Conservation (phyloP, 1,140 invertebrate genomes). For the Tetramorium simillimum region DNA sequence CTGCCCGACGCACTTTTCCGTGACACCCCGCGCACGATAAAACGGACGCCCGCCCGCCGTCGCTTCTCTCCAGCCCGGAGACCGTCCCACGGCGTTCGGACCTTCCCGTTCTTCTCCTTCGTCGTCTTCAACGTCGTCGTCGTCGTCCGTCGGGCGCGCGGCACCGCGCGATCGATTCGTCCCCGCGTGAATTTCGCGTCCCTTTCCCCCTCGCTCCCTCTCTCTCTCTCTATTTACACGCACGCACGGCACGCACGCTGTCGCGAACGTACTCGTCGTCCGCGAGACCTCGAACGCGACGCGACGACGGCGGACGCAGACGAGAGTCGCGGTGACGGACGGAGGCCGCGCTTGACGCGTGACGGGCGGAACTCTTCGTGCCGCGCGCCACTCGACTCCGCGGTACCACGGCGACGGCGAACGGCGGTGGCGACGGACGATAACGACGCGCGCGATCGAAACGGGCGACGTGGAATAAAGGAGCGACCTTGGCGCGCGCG, state of each 20-base stretch:
- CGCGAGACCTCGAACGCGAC: background rate
- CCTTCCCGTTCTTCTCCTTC: background rate
- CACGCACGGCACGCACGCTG: constrained; percentile 13
- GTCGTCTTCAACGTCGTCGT: background rate
- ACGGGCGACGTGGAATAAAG: background rate
- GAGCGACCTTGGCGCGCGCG: constrained; percentile 32
- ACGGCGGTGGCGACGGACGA: constrained; percentile 32
- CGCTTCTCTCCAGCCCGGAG: constrained; percentile 20
- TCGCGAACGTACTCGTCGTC: background rate
- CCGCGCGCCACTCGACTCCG: constrained; percentile 40
- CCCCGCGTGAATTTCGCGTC: constrained; percentile 26
- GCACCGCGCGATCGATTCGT: constrained; percentile 39
- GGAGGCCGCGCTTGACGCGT: constrained; percentile 16
- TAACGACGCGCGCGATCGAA: constrained; percentile 44
- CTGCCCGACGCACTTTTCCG: constrained; percentile 45
- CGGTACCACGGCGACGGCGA: background rate
- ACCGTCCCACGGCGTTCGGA: background rate
- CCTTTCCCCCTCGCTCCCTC: background rate
- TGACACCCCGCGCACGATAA: constrained; percentile 45
- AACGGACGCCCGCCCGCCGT: constrained; percentile 2
- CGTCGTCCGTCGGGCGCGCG: constrained; percentile 16
- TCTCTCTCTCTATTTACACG: background rate
- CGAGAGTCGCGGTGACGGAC: background rate
- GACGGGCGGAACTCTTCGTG: constrained; percentile 27
- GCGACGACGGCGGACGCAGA: background rate